Base-by-base conservation (phyloP, 64 coral and sea anemone genomes). In the Astreopora myriophthalma region DNA sequence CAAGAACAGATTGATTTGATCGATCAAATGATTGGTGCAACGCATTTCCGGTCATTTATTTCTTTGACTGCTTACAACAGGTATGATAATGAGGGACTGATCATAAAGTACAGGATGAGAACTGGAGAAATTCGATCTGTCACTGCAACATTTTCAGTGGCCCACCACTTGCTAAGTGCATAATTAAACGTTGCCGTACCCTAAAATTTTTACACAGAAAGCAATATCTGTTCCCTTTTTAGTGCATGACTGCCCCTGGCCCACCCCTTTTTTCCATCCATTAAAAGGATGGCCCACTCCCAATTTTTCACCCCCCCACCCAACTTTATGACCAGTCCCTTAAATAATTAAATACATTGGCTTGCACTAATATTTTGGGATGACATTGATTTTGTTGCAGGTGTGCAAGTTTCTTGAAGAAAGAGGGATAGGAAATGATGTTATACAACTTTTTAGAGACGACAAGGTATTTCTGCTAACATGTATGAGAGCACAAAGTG, bases 391-490 rank as follows among this genome's bases (percentile, higher is more conserved):
- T 6, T 44, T 75, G 42, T 35, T 75, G 13, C 24, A 75, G 72
- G 72, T 42, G 34, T 75, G 72, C 31, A 40, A 75, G 42, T 75
- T 75, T 75, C 72, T 75, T 75, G 42, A 13, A 34, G 42, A 23
- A 40, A 33, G 72, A 40, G 42, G 42, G 72, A 34, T 75, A 35
- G 42, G 33, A 75, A 40, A 75, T 38, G 72, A 75, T 35, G 34
- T 39, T 75, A 40, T 75, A 38, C 42, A 33, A 75, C 19, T 38
- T 38, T 75, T 75, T 40, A 75, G 72, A 75, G 31, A 75, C 22
- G 72, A 75, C 72, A 75, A 75, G 30, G 72, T 75, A 17, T 38
- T 33, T 38, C 35, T 38, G 22, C 33, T 75, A 22, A 33, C 16
- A 38, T 75, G 34, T 75, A 75, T 13, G 42, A 35, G 34, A 75